phyloP scores from a whole-genome alignment of 1,140 invertebrate species.

The Choristoneura fumiferana region DNA sequence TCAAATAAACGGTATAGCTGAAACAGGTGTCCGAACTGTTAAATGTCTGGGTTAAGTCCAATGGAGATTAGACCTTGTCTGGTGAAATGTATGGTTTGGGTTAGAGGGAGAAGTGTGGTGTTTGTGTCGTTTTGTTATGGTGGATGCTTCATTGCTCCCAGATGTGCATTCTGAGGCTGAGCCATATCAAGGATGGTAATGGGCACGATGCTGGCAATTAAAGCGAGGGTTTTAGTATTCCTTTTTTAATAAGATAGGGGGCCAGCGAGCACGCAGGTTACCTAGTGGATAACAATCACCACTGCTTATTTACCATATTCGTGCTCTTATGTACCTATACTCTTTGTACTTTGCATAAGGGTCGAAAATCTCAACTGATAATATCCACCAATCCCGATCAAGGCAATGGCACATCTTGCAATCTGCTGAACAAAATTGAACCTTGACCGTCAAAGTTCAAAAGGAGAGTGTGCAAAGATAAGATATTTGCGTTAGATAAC shows the following conservation, averaged over 20 bases:
- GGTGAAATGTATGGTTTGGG: conserved; percentile 27
- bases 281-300: no score
- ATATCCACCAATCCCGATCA: no score
- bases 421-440: no score
- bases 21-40: conserved; percentile 73
- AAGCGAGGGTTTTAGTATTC: conserved; percentile 12
- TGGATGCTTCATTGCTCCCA: conserved; percentile 63
- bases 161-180: conserved; percentile 68
- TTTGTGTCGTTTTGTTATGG: conserved; percentile 34
- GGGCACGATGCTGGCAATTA: conserved; percentile 58
- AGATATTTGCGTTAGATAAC: no score
- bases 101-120: background rate
- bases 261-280: no score
- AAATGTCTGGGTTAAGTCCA: conserved; percentile 27
- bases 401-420: no score
- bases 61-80: conserved; percentile 27
- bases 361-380: no score
- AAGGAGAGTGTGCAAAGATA: background rate
- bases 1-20: conserved; percentile 62
- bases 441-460: no score
- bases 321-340: no score
- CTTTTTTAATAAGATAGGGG: no score
- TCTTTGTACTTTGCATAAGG: no score
- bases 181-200: conserved; percentile 58
- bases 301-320: no score